Percentiles rank a stretch among this genome's conserved stretches.
Evolutionary conservation across 2,797 vertebrate species (phyloP).

Genomic region (Helicolenus hilgendorfi): DNA sequence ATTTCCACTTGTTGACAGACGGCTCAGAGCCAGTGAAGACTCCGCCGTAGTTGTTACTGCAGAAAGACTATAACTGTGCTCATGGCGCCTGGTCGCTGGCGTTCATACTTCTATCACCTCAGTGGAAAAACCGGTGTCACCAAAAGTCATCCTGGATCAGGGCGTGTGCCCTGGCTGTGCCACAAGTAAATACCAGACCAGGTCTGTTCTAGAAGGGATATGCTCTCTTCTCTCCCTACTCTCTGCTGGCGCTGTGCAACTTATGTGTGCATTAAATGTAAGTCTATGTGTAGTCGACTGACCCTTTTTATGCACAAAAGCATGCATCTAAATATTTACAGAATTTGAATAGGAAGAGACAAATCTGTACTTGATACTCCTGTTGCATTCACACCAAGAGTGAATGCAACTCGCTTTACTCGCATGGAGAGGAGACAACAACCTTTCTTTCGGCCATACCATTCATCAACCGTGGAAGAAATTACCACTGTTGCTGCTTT

Average conservation of each 20-base stretch:
- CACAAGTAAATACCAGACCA: not conserved
- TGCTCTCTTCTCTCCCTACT: too few species aligned
- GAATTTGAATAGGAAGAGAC: not conserved
- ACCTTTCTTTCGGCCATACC: too few species aligned
- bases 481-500: too few species aligned
- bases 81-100: too few species aligned
- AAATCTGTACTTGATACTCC: too few species aligned
- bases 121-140: slow-evolving; percentile 39
- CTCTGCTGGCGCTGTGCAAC: not conserved
- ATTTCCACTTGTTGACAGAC: slow-evolving; percentile 63
- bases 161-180: not conserved
- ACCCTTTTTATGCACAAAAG: not conserved
- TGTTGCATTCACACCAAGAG: not conserved
- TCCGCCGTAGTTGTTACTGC: not conserved
- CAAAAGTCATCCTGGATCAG: not conserved
- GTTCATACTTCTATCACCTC: not conserved
- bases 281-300: not conserved
- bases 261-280: too few species aligned
- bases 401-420: too few species aligned
- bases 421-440: too few species aligned
- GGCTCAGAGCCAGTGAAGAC: not conserved
- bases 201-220: not conserved
- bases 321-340: not conserved
- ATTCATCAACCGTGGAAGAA: too few species aligned
- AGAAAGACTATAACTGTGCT: too few species aligned